These are phyloP conservation scores for Dermochelys coriacea DNA, from an alignment of 2,797 vertebrate species.

Conservation along the genomic window DNA sequence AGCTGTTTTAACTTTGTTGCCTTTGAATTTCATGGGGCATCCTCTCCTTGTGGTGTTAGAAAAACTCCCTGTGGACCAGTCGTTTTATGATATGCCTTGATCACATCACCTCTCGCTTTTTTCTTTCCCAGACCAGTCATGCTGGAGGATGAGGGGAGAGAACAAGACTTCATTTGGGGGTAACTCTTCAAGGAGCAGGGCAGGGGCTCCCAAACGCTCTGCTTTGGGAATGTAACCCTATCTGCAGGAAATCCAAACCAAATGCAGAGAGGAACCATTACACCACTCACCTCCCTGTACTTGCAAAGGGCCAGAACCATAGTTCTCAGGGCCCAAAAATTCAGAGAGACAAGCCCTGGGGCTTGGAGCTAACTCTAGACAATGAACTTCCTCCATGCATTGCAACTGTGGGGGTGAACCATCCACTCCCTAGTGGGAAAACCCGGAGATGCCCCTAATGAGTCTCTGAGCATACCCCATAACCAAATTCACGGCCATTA, in stretches of 20 bases:
- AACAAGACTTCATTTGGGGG: neutral
- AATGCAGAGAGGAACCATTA: neutral
- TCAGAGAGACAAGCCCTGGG: neutral
- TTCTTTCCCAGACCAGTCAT: neutral
- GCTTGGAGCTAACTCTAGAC: neutral
- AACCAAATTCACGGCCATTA: too few species aligned
- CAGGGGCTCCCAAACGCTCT: neutral
- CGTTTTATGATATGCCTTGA: fast-evolving
- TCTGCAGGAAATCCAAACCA: neutral
- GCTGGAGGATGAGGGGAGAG: neutral
- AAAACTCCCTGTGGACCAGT: neutral
- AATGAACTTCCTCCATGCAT: neutral
- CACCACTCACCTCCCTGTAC: neutral
- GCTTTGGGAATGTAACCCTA: neutral
- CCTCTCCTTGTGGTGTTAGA: neutral
- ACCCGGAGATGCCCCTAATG: neutral
- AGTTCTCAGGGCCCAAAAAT: neutral
- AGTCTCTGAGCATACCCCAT: too few species aligned
- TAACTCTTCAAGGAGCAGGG: neutral
- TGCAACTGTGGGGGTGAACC: neutral
- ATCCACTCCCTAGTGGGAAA: neutral
- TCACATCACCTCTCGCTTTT: fast-evolving
- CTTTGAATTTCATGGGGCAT: neutral
- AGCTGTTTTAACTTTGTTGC: neutral
- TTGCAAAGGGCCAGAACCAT: neutral